These are phyloP conservation scores for Copidosoma floridanum DNA, from an alignment of 1,140 invertebrate species.

Conservation along the genomic window DNA sequence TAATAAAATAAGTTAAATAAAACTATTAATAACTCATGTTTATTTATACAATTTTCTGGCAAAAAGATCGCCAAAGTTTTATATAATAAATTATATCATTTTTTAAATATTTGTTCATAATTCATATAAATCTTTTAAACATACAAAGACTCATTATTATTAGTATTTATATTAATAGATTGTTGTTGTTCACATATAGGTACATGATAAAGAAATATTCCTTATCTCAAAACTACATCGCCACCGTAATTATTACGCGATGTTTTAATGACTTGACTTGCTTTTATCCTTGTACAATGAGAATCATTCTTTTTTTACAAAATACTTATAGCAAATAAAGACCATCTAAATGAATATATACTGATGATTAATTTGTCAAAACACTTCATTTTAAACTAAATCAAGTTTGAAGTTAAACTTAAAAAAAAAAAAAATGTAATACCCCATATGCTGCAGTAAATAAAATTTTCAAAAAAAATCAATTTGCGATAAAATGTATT, in stretches of 20 bases:
- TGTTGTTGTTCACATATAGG: conserved; percentile 8
- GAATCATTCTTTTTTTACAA: conserved; percentile 13
- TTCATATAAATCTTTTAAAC: conserved; percentile 36
- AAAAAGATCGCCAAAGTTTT: conserved; percentile 20
- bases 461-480: too few relatives aligned
- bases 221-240: conserved; percentile 21
- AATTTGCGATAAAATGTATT: too few relatives aligned
- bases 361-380: conserved; percentile 15
- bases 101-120: conserved; percentile 25
- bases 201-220: conserved; percentile 15
- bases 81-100: conserved; percentile 29
- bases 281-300: conserved; percentile 1
- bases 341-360: conserved; percentile 17
- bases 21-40: conserved; percentile 23
- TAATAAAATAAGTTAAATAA: neutral
- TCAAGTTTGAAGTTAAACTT: neutral
- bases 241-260: conserved; percentile 23
- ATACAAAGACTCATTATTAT: neutral
- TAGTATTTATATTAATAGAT: conserved; percentile 8
- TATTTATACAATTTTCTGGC: conserved; percentile 21
- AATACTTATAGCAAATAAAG: conserved; percentile 22
- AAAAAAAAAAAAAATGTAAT: neutral
- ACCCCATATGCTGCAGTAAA: too few relatives aligned
- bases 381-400: neutral
- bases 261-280: conserved; percentile 6